Conservation (phyloP, 1,140 invertebrate genomes). For the Cyclargus thomasi region DNA sequence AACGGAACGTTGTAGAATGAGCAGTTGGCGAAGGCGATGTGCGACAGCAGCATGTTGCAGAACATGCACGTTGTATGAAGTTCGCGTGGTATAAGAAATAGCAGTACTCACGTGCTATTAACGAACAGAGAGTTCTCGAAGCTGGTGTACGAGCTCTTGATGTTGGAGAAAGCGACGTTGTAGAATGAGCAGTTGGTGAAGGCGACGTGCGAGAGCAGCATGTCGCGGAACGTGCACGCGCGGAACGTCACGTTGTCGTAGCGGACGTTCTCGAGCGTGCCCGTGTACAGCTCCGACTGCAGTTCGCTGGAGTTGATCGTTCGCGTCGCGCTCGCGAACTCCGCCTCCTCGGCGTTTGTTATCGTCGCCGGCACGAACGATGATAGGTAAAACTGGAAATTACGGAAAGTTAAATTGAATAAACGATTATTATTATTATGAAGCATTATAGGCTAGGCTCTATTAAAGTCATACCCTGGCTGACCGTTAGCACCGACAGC, state of each 20-base stretch:
- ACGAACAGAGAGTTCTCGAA: conserved; percentile 60
- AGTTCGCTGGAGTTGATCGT: conserved; percentile 35
- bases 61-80: conserved; percentile 1
- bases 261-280: conserved; percentile 57
- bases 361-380: conserved; percentile 58
- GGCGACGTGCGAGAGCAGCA: conserved; percentile 67
- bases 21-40: conserved; percentile 69
- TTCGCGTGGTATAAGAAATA: neutral
- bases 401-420: neutral
- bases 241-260: conserved; percentile 59
- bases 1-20: conserved; percentile 64
- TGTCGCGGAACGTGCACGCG: conserved; percentile 64
- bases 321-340: conserved; percentile 44
- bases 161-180: conserved; percentile 62
- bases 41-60: conserved; percentile 63
- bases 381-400: conserved; percentile 56
- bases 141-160: conserved; percentile 63
- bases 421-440: too few species aligned
- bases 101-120: conserved; percentile 63
- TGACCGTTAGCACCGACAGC: too few species aligned
- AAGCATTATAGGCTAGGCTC: too few species aligned
- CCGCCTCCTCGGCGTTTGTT: conserved; percentile 41
- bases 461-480: too few species aligned
- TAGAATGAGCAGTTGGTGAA: conserved; percentile 69
- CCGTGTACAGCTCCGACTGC: conserved; percentile 49